Conservation (phyloP, 2,113 vertebrate species). For the Ammodytes marinus region DNA sequence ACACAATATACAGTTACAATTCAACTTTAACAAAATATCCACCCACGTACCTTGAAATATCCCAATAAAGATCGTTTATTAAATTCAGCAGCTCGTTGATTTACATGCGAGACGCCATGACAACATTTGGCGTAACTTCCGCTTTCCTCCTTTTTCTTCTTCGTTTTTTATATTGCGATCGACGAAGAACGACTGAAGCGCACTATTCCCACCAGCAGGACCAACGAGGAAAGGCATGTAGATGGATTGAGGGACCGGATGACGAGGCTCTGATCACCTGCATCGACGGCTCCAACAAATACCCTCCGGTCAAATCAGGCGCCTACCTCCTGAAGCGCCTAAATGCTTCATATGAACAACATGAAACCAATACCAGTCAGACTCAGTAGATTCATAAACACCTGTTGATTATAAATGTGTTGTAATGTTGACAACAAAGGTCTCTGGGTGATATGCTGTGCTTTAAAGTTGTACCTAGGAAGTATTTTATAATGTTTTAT, state of each 20-base stretch:
- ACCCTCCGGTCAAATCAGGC: slow-evolving; percentile 69
- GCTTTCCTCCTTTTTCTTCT: slow-evolving; percentile 45
- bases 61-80: background rate
- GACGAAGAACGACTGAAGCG: background rate
- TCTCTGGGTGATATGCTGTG: background rate
- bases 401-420: no score
- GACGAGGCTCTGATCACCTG: slow-evolving; percentile 75
- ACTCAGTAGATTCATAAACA: no score
- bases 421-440: no score
- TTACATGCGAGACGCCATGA: slow-evolving; percentile 71
- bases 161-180: background rate
- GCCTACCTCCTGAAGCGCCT: slow-evolving; percentile 59
- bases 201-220: slow-evolving; percentile 10
- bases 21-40: rapidly evolving
- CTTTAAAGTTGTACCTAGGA: background rate
- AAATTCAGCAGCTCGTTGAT: background rate
- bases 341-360: no score
- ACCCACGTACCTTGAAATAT: slow-evolving; percentile 42
- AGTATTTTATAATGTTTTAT: background rate
- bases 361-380: background rate
- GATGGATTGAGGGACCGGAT: slow-evolving; percentile 64
- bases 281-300: slow-evolving; percentile 79
- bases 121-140: slow-evolving; percentile 63
- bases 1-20: rapidly evolving
- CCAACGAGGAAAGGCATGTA: background rate